A percentile compares a stretch with the other conserved stretches of the same genome.
phyloP scores from a whole-genome alignment of 2,888 invertebrate genomes.

The Sinhomidia bicolor region DNA sequence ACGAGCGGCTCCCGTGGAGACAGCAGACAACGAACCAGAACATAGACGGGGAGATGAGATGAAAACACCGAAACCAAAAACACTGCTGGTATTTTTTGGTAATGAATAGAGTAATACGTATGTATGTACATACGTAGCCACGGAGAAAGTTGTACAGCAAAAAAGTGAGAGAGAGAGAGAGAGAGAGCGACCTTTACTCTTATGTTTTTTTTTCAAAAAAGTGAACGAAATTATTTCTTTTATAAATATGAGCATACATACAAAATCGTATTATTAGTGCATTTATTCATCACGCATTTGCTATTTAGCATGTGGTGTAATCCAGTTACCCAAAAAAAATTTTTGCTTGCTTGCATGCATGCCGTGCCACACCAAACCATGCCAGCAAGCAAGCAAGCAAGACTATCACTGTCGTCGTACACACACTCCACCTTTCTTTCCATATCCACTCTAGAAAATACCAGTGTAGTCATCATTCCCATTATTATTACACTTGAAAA shows the following conservation, averaged over 20 bases:
- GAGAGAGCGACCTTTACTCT: not conserved
- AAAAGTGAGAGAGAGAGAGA: no score
- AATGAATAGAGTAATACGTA: no score
- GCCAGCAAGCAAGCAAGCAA: not conserved
- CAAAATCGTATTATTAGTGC: not conserved
- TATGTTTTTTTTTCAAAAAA: not conserved
- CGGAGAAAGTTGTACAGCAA: no score
- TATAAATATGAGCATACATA: not conserved
- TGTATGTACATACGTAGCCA: no score
- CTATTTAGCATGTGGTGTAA: no score
- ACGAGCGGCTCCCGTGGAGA: constrained; percentile 23
- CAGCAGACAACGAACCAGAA: not conserved
- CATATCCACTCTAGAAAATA: not conserved
- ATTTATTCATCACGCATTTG: not conserved
- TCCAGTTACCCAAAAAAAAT: not conserved
- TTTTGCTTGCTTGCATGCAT: no score
- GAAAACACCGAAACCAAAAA: not conserved
- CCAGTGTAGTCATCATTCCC: not conserved
- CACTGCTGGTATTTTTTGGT: not conserved
- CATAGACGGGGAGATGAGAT: not conserved
- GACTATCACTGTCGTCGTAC: not conserved
- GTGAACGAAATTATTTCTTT: no score
- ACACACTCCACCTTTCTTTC: not conserved
- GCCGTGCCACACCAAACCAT: no score
- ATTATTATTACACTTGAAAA: constrained; percentile 24